Conservation (phyloP, 2,797 vertebrate species). For the Micropoecilia bifurca region DNA sequence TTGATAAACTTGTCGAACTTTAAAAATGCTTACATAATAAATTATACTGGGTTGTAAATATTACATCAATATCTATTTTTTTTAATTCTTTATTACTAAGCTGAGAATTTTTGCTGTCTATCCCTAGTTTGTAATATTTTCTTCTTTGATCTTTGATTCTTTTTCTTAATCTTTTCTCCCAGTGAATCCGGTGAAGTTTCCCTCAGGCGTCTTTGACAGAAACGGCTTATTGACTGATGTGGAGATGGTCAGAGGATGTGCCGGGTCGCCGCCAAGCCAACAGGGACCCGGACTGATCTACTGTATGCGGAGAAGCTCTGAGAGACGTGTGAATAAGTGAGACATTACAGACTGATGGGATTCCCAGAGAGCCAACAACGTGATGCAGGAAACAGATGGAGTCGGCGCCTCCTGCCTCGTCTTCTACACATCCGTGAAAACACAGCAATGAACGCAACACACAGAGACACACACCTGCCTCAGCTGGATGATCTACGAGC, state of each 20-base stretch:
- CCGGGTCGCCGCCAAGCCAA: constrained; percentile 52
- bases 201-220: constrained; percentile 26
- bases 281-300: constrained; percentile 34
- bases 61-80: not conserved
- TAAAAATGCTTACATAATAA: too few species aligned
- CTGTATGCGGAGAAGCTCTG: constrained; percentile 28
- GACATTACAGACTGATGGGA: constrained; percentile 82
- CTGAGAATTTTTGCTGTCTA: not conserved
- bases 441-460: constrained; percentile 29
- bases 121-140: not conserved
- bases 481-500: constrained; percentile 52
- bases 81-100: not conserved
- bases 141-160: not conserved
- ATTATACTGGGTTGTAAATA: not conserved
- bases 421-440: constrained; percentile 27
- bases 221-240: constrained; percentile 20
- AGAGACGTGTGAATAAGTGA: constrained; percentile 81
- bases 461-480: constrained; percentile 66
- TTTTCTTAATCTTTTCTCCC: not conserved
- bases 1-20: too few species aligned
- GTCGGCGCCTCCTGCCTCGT: constrained; percentile 44
- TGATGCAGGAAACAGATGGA: constrained; percentile 84
- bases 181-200: constrained; percentile 15
- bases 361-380: constrained; percentile 79
- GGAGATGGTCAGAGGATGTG: constrained; percentile 42